Evolutionary conservation across 1,140 invertebrate genomes (phyloP), one percentile per base, ranked within the genome.

Genomic region (Macrobrachium nipponense): DNA sequence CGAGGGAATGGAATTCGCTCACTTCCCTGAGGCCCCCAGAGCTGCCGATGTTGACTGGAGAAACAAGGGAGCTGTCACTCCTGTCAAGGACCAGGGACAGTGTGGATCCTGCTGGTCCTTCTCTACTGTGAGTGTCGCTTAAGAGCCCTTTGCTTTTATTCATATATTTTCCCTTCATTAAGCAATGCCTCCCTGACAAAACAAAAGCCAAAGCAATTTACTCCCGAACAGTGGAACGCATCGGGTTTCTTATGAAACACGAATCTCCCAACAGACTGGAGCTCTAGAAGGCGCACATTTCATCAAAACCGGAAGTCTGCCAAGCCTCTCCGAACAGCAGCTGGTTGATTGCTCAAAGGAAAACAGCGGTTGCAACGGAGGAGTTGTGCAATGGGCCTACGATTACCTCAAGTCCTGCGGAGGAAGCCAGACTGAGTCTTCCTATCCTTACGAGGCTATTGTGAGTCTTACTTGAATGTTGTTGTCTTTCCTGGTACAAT

Each of bases 281-380:
- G 92, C 98, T 0, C 92, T 99, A 27, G 98, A 99, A 93, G 98
- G 96, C 20, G 98, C 99, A 91, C 95, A 98, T 91, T 98, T 96
- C 92, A 94, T 97, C 87, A 95, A 95, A 90, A 94, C 93, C 23
- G 75, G 81, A 12, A 80, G 87, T 18, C 73, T 87, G 51, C 62
- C 78, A 27, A 51, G 83, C 51, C 80, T 94, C 94, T 36, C 93
- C 59, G 93, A 94, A 62, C 94, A 94, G 89, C 93, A 94, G 62
- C 90, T 95, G 0, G 90, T 95, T 1, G 94, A 95, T 89, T 95
- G 94, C 76, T 92, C 93, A 12, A 66, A n/a, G 15, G 93, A 93
- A 10, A 94, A 95, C 90, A 86, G 90, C 27, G 96, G 95, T 5
- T 96, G 95, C 90, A 90, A 92, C 66, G 95, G 95, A 66, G 95